Percentiles rank a stretch among this genome's conserved stretches.
phyloP scores from a whole-genome alignment of 1,140 invertebrate species.

The Bombus superbus region DNA sequence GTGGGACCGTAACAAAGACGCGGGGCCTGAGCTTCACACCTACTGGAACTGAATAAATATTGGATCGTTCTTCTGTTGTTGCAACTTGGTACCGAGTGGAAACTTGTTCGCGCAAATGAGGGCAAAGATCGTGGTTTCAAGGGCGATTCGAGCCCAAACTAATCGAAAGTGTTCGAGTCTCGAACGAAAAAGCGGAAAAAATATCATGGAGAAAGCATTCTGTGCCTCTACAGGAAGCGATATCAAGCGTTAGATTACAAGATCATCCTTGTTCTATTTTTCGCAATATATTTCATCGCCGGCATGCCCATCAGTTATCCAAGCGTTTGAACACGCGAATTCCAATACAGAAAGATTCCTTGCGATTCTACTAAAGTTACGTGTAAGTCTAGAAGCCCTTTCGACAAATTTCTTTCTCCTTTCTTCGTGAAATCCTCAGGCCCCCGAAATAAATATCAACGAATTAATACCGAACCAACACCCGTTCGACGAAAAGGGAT shows the following conservation, averaged over 20 bases:
- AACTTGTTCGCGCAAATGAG: background rate
- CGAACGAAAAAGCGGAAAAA: too few relatives aligned
- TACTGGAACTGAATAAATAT: background rate
- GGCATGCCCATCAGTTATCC: background rate
- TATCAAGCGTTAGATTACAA: too few relatives aligned
- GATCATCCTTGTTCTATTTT: conserved; percentile 8
- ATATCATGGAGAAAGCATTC: background rate
- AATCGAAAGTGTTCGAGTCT: background rate
- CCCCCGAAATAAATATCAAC: background rate
- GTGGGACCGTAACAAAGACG: background rate
- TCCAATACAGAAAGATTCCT: background rate
- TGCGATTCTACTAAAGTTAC: conserved; percentile 13
- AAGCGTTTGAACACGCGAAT: background rate
- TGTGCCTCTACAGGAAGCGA: too few relatives aligned
- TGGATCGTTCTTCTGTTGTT: background rate
- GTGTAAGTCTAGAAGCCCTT: background rate
- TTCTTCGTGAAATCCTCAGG: background rate
- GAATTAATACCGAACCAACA: background rate
- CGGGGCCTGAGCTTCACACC: background rate
- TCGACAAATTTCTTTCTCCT: background rate
- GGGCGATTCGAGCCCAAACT: background rate
- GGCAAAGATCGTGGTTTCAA: background rate
- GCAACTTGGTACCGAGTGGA: background rate
- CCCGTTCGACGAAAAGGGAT: background rate
- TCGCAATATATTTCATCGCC: conserved; percentile 4